Percentiles rank a stretch among this genome's conserved stretches.
phyloP scores from a whole-genome alignment of 2,888 invertebrate species.

The Pediacus dermestoides region DNA sequence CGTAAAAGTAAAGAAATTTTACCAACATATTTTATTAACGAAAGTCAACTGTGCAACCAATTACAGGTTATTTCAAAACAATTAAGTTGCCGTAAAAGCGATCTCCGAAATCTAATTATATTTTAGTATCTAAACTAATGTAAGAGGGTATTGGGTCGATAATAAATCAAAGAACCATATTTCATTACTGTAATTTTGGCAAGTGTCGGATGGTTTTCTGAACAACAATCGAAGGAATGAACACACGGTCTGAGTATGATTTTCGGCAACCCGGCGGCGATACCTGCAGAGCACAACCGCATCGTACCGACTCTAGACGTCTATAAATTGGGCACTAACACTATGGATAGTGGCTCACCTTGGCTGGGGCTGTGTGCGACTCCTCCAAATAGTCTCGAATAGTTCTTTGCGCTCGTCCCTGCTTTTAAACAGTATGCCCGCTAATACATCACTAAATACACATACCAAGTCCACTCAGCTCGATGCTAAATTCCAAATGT shows the following conservation, averaged over 20 bases:
- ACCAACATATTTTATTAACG: slow-evolving; percentile 31
- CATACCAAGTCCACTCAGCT: too few species aligned
- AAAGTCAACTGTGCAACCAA: slow-evolving; percentile 17
- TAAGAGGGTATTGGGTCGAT: too few species aligned
- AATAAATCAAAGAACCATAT: slow-evolving; percentile 1
- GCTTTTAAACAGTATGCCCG: neutral
- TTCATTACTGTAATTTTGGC: neutral
- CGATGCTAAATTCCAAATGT: slow-evolving; percentile 32
- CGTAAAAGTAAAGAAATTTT: slow-evolving; percentile 36
- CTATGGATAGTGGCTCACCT: slow-evolving; percentile 34
- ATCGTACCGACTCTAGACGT: slow-evolving; percentile 30
- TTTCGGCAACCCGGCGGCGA: slow-evolving; percentile 18
- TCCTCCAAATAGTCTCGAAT: slow-evolving; percentile 19
- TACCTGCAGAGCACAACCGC: slow-evolving; percentile 25
- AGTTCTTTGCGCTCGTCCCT: slow-evolving; percentile 24
- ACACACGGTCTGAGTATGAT: too few species aligned
- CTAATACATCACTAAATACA: neutral
- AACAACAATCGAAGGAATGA: neutral
- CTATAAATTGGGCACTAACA: slow-evolving; percentile 36
- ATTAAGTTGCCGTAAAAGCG: too few species aligned
- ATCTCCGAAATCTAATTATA: too few species aligned
- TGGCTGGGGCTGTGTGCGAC: slow-evolving; percentile 26
- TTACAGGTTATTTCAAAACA: slow-evolving; percentile 17
- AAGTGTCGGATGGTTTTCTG: slow-evolving; percentile 1
- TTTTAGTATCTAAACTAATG: too few species aligned